Conservation (phyloP, 2,888 invertebrate genomes). For the Eilema griseolum region DNA sequence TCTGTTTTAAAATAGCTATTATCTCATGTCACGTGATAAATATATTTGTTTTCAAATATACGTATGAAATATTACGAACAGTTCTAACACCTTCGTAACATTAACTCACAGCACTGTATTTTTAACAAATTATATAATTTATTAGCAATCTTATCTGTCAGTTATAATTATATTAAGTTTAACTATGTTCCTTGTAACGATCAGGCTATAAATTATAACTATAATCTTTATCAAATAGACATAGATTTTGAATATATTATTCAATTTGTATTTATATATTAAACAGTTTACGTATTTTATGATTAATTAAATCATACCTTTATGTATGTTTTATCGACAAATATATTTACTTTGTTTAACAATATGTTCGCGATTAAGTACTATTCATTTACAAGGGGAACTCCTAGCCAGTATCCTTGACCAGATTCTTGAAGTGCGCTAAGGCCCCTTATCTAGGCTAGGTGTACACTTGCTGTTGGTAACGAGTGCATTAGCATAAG, state of each 20-base stretch:
- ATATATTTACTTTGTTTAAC: background rate
- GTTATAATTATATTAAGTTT: background rate
- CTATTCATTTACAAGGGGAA: conserved; percentile 1
- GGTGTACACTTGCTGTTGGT: background rate
- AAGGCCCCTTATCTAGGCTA: conserved; percentile 2
- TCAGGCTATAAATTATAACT: background rate
- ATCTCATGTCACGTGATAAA: no score
- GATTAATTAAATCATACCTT: background rate
- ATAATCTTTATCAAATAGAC: background rate
- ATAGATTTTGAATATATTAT: background rate
- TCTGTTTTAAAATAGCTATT: no score
- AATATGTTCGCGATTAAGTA: background rate
- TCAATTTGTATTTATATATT: background rate
- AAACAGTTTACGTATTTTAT: background rate
- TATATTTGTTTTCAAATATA: no score
- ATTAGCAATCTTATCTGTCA: background rate
- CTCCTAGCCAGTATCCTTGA: conserved; percentile 8
- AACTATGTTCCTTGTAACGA: background rate
- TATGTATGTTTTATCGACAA: background rate
- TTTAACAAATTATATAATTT: background rate
- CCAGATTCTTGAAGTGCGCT: background rate
- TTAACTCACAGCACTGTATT: background rate
- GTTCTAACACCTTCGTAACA: background rate
- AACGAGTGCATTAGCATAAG: background rate
- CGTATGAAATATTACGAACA: background rate